A percentile compares a stretch with the other conserved stretches of the same genome.
Conservation (phyloP, 2,797 vertebrate genomes). For the Trematomus bernacchii region DNA sequence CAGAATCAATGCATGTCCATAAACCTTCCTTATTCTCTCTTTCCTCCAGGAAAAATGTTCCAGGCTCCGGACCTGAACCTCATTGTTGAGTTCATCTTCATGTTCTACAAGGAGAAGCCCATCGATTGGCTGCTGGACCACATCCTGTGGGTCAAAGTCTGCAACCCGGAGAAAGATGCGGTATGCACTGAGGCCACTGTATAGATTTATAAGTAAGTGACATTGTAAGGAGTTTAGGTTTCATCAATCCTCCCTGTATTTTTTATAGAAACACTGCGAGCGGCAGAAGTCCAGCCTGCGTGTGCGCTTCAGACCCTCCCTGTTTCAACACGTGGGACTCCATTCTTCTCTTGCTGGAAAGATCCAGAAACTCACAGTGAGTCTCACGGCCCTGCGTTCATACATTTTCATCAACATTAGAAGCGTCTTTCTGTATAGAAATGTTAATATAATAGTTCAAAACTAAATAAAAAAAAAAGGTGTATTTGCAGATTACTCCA, state of each 20-base stretch:
- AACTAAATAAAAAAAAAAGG: too few species aligned
- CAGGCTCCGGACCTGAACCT: constrained; percentile 97
- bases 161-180: constrained; percentile 98
- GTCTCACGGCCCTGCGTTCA: constrained; percentile 29
- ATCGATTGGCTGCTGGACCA: constrained; percentile 99
- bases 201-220: neutral
- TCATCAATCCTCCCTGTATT: neutral
- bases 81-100: constrained; percentile 99
- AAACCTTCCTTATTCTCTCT: constrained; percentile 2
- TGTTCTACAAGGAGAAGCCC: constrained; percentile 99
- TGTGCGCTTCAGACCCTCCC: constrained; percentile 95
- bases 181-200: constrained; percentile 79
- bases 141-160: constrained; percentile 99
- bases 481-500: too few species aligned
- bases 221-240: neutral
- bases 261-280: constrained; percentile 95
- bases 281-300: constrained; percentile 97
- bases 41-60: constrained; percentile 96
- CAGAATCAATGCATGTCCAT: constrained; percentile 7
- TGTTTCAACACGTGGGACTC: constrained; percentile 98
- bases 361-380: constrained; percentile 98
- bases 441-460: too few species aligned
- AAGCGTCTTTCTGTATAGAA: constrained; percentile 37
- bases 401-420: neutral
- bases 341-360: constrained; percentile 99